Evolutionary conservation across 2,797 vertebrate genomes (phyloP), one percentile per base, ranked within the genome.

Genomic region (Tamandua tetradactyla): DNA sequence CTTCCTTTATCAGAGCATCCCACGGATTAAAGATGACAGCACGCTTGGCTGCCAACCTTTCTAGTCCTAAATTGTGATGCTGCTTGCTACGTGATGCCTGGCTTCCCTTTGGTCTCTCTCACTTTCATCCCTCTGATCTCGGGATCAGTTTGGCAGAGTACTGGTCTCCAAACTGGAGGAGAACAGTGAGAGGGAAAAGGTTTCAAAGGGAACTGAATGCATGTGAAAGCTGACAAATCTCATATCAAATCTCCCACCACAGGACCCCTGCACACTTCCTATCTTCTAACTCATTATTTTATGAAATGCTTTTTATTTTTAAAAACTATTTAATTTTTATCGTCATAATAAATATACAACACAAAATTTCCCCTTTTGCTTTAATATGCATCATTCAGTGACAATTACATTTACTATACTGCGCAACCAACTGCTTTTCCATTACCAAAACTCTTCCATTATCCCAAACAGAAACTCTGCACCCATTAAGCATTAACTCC

Each of bases 51-150:
- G 88, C 74, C 91, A 93, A 55, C 57, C 55, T 47, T 30, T n/a
- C 44, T 18, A 32, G 80, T 35, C 40, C 49, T 59, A n/a, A 71
- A 18, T 37, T 22, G 6, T 0, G 14, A 62, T 13, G 30, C 44
- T 71, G 69, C 87, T 81, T 80, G 82, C 84, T 52, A 6, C 52
- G 69, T 61, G 52, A 94, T 40, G 35, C 64, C 42, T 44, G 44
- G n/a, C 47, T 95, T 83, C 85, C 90, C 82, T 97, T 91, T 92
- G 69, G 95, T 95, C 95, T 92, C 52, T 68, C 35, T 49, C 64
- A 57, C 91, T 95, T 82, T 87, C 72, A 82, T 93, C 69, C 30
- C 40, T 93, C 90, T 95, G 93, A 92, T 94, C 87, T 49, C 5
- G 17, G 93, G 93, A 83, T 93, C 80, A 87, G 57, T 81, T 80